Evolutionary conservation across 2,113 vertebrate species (phyloP).

Genomic region (Rhipidura dahli): DNA sequence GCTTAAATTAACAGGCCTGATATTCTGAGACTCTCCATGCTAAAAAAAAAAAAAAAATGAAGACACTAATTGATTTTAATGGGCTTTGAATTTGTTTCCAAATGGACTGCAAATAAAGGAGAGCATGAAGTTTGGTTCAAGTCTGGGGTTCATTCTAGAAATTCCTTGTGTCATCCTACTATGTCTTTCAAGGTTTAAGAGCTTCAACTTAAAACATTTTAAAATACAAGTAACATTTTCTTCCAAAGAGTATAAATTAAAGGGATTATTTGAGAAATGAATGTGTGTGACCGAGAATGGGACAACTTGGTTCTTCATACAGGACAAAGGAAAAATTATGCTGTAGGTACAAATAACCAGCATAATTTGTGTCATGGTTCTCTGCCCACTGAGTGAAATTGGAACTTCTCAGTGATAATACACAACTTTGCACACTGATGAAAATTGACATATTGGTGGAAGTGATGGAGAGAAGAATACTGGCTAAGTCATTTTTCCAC

Average conservation of each 20-base stretch:
- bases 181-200: neutral
- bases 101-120: neutral
- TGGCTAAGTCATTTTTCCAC: neutral
- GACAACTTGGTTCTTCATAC: neutral
- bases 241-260: neutral
- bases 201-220: neutral
- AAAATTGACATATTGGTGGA: neutral
- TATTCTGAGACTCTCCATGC: neutral
- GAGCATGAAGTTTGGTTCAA: neutral
- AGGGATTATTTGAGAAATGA: neutral
- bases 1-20: neutral
- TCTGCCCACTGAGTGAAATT: neutral
- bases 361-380: neutral
- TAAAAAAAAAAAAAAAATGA: neutral
- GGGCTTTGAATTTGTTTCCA: neutral
- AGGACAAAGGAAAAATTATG: neutral
- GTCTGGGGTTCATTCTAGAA: neutral
- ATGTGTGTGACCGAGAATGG: neutral
- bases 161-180: neutral
- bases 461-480: neutral
- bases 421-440: neutral
- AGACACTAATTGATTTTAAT: neutral
- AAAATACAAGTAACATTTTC: neutral
- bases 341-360: neutral
- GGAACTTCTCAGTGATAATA: neutral